These are phyloP conservation scores for Lumbricus terrestris DNA, from an alignment of 2,888 invertebrate species.

Conservation along the genomic window DNA sequence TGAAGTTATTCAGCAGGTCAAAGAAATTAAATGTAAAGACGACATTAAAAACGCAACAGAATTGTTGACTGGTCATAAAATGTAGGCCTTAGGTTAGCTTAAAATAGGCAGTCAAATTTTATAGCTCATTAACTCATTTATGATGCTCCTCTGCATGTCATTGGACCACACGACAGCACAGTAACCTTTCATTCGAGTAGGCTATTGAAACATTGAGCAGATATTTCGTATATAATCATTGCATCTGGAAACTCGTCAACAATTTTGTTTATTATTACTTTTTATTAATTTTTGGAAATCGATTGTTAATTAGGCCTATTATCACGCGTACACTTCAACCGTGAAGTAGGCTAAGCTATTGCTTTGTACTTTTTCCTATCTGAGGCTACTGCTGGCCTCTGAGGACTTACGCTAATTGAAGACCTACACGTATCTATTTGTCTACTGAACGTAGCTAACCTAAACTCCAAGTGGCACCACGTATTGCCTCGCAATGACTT, in stretches of 20 bases:
- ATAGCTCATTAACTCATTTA: too few species aligned
- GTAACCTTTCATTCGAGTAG: not conserved
- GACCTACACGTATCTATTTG: not conserved
- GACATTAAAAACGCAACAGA: too few species aligned
- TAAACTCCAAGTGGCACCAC: not conserved
- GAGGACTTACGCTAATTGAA: not conserved
- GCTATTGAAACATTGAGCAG: not conserved
- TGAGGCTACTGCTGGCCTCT: not conserved
- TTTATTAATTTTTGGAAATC: not conserved
- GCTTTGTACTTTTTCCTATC: too few species aligned
- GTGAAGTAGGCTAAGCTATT: too few species aligned
- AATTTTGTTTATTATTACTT: too few species aligned
- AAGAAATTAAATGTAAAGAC: too few species aligned
- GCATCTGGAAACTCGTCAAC: not conserved
- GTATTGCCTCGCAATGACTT: too few species aligned
- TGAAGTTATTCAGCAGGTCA: too few species aligned
- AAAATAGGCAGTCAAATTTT: too few species aligned
- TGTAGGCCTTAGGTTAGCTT: too few species aligned
- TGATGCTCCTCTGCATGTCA: too few species aligned
- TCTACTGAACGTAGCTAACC: not conserved
- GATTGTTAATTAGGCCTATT: not conserved
- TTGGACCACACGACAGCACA: not conserved
- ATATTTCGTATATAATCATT: not conserved
- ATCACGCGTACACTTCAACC: not conserved
- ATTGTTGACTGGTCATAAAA: too few species aligned